A percentile compares a stretch with the other conserved stretches of the same genome.
Evolutionary conservation across 2,113 vertebrate species (phyloP).

Genomic region (Prunella fulvescens): DNA sequence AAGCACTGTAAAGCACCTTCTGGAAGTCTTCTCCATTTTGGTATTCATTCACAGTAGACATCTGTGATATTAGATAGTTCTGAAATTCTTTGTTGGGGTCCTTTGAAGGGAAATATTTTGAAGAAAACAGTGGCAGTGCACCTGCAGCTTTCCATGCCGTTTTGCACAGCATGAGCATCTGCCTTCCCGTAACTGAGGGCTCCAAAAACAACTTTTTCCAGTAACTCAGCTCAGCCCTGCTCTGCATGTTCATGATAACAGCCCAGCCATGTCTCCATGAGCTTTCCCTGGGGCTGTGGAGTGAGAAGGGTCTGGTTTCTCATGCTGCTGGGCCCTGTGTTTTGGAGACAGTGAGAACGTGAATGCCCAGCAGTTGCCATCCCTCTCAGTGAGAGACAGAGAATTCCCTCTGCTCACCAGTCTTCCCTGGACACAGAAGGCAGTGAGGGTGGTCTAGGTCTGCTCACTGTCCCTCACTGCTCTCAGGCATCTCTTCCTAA

Average conservation of each 20-base stretch:
- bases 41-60: not conserved
- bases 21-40: not conserved
- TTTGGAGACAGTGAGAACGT: not conserved
- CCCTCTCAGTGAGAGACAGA: not conserved
- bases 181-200: not conserved
- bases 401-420: not conserved
- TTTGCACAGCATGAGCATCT: rapidly evolving
- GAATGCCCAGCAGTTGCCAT: not conserved
- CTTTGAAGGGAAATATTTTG: not conserved
- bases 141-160: not conserved
- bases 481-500: not conserved
- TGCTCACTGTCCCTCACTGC: not conserved
- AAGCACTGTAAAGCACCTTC: not conserved
- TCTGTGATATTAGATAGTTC: not conserved
- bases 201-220: not conserved
- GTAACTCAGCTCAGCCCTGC: not conserved
- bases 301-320: not conserved
- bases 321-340: not conserved
- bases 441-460: not conserved
- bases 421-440: not conserved
- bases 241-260: not conserved
- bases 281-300: not conserved
- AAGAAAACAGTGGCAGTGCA: not conserved
- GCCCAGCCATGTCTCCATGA: not conserved
- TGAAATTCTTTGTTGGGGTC: not conserved